Evolutionary conservation across 2,797 vertebrate species (phyloP).

Genomic region (Malacoraja senta): DNA sequence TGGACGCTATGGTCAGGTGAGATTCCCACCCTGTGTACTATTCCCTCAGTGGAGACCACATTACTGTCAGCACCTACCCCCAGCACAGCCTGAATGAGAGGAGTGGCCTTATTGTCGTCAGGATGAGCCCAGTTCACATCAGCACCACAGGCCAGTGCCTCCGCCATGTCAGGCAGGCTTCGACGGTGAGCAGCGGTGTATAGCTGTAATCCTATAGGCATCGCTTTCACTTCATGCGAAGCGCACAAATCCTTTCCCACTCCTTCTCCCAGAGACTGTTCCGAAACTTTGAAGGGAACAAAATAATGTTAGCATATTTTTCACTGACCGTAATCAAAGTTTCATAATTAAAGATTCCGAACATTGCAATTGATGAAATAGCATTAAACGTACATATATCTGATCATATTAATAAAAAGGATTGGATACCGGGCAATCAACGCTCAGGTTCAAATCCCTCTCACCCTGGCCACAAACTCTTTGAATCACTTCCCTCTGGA

Average conservation of each 20-base stretch:
- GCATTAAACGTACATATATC: background rate
- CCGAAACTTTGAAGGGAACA: conserved; percentile 45
- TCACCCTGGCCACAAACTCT: too few species aligned
- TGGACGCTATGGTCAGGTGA: background rate
- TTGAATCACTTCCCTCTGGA: too few species aligned
- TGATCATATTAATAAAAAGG: background rate
- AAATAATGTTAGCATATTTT: background rate
- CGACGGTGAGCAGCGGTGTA: conserved; percentile 80
- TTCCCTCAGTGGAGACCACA: background rate
- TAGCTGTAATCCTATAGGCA: conserved; percentile 73
- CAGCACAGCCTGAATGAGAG: conserved; percentile 89
- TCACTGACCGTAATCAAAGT: background rate
- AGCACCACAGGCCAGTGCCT: conserved; percentile 86
- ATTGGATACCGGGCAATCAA: background rate
- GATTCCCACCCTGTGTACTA: background rate
- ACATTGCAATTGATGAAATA: background rate
- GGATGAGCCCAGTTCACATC: conserved; percentile 88
- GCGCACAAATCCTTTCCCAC: conserved; percentile 61
- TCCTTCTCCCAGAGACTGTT: conserved; percentile 52
- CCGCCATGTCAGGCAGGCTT: conserved; percentile 88
- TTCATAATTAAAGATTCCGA: background rate
- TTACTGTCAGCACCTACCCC: conserved; percentile 65
- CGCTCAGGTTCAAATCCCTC: background rate
- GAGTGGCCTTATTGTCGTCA: conserved; percentile 78
- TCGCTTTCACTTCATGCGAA: conserved; percentile 68